phyloP scores from a whole-genome alignment of 2,888 invertebrate species.

The Meteorus colon region DNA sequence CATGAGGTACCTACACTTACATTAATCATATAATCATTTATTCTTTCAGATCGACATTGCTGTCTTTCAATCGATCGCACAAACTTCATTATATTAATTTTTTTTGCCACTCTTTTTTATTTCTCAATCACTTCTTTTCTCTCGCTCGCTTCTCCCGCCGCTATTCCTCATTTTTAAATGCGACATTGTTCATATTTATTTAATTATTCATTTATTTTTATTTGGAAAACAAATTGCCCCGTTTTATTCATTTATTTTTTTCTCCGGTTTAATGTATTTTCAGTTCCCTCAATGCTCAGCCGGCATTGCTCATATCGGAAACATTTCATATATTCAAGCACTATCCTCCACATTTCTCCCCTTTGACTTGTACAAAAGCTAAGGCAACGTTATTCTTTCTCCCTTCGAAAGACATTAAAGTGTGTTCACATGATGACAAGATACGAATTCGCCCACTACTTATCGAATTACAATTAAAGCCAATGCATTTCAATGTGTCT shows the following conservation, averaged over 20 bases:
- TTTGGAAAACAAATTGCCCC: constrained; percentile 11
- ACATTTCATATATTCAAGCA: constrained; percentile 14
- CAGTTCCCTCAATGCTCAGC: neutral
- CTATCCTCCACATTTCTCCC: constrained; percentile 38
- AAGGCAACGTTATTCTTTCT: constrained; percentile 64
- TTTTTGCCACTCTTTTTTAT: constrained; percentile 4
- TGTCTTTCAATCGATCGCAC: constrained; percentile 32
- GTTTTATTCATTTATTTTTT: neutral
- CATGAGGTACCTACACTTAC: neutral
- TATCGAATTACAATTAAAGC: constrained; percentile 24
- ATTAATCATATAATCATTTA: constrained; percentile 25
- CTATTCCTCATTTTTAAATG: constrained; percentile 16
- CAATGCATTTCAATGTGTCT: constrained; percentile 6
- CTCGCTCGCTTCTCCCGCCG: neutral
- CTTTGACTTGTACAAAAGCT: constrained; percentile 66
- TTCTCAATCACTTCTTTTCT: neutral
- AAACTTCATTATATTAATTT: constrained; percentile 18
- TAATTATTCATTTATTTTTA: neutral
- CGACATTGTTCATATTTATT: constrained; percentile 2
- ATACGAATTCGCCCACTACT: constrained; percentile 19
- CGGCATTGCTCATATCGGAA: neutral
- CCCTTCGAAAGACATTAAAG: constrained; percentile 40
- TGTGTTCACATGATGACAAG: constrained; percentile 32
- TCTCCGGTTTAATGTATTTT: neutral
- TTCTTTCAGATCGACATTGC: constrained; percentile 26